Conservation (phyloP, 2,888 invertebrate species). For the Strigamia transsilvanica region DNA sequence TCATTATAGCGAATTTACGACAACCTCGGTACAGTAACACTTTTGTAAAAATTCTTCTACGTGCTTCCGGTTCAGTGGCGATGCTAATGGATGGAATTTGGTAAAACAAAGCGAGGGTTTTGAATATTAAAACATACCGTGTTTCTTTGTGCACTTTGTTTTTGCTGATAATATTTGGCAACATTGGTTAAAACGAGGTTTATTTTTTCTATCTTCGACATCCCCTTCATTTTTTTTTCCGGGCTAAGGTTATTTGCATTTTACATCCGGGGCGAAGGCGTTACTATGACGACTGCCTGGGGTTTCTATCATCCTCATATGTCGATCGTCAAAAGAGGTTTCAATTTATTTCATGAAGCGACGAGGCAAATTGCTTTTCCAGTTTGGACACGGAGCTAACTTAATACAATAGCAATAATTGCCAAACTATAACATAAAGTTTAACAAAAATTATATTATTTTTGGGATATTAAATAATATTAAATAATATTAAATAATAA, state of each 20-base stretch:
- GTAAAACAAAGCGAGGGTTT: slow-evolving; percentile 17
- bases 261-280: slow-evolving; percentile 48
- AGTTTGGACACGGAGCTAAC: slow-evolving; percentile 5
- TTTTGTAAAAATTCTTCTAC: not conserved
- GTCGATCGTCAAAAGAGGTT: slow-evolving; percentile 46
- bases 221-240: slow-evolving; percentile 12
- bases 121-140: not conserved
- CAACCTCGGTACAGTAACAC: not conserved
- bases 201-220: slow-evolving; percentile 11
- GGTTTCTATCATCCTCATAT: slow-evolving; percentile 43
- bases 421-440: not conserved
- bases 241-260: slow-evolving; percentile 39
- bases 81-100: slow-evolving; percentile 14
- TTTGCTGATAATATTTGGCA: not conserved
- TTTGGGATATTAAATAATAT: not conserved
- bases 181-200: slow-evolving; percentile 11
- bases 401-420: slow-evolving; percentile 18
- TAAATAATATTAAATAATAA: too few species aligned
- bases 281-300: slow-evolving; percentile 48
- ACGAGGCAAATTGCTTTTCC: slow-evolving; percentile 47
- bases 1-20: slow-evolving; percentile 49
- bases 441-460: too few species aligned
- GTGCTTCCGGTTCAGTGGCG: slow-evolving; percentile 1
- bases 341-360: slow-evolving; percentile 34
- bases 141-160: not conserved